These are phyloP conservation scores for Ooceraea biroi DNA, from an alignment of 1,140 invertebrate genomes.

Conservation along the genomic window DNA sequence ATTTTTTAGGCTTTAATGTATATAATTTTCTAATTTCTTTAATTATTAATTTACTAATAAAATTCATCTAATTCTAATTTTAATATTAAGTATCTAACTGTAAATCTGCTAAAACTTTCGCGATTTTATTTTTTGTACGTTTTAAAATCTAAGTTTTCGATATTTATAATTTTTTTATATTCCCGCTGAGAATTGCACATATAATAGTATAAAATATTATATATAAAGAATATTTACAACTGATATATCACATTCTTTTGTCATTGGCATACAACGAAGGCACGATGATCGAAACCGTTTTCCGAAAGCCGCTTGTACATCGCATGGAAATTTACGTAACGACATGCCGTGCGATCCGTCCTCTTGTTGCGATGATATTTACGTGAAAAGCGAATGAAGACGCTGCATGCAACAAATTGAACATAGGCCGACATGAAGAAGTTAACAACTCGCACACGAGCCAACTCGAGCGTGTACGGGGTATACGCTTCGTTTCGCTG, in stretches of 20 bases:
- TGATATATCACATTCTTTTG: neutral
- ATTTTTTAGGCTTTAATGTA: neutral
- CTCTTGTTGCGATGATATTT: constrained; percentile 57
- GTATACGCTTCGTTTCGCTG: constrained; percentile 65
- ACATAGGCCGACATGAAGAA: constrained; percentile 48
- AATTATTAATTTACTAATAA: too few relatives aligned
- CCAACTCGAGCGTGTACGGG: constrained; percentile 59
- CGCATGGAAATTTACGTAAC: constrained; percentile 50
- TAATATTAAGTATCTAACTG: too few relatives aligned
- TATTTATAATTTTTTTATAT: too few relatives aligned
- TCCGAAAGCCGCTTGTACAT: neutral
- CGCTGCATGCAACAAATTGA: constrained; percentile 60
- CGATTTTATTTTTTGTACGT: too few relatives aligned
- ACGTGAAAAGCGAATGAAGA: constrained; percentile 62
- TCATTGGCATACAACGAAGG: neutral
- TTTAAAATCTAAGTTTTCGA: too few relatives aligned
- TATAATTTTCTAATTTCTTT: too few relatives aligned
- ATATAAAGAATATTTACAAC: neutral
- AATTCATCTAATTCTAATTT: too few relatives aligned
- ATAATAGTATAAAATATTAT: neutral
- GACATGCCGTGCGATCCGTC: neutral
- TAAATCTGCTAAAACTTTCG: too few relatives aligned
- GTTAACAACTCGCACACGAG: constrained; percentile 61
- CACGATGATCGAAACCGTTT: neutral
- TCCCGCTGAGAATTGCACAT: too few relatives aligned